A percentile compares a stretch with the other conserved stretches of the same genome.
Evolutionary conservation across 2,797 vertebrate genomes (phyloP).

Genomic region (Phaenicophaeus curvirostris): DNA sequence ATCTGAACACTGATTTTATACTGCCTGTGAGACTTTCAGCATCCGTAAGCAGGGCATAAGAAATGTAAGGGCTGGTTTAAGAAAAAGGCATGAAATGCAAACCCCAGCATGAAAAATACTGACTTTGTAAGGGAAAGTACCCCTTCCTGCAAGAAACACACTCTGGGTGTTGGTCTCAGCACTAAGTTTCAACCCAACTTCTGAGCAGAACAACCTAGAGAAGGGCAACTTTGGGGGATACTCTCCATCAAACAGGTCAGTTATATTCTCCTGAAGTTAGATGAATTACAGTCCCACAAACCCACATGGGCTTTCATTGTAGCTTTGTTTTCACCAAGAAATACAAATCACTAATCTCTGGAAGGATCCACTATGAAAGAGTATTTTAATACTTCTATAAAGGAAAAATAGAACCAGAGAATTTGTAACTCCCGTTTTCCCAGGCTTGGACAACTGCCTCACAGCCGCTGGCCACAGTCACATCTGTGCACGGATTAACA

Average conservation of each 20-base stretch:
- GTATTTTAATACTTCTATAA: neutral
- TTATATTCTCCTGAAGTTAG: neutral
- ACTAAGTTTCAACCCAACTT: neutral
- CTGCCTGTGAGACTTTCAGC: neutral
- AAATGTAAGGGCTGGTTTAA: neutral
- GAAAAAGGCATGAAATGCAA: neutral
- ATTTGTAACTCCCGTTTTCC: neutral
- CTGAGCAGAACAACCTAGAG: neutral
- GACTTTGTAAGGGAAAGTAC: rapidly evolving
- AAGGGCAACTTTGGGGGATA: rapidly evolving
- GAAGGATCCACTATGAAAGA: neutral
- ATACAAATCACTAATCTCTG: neutral
- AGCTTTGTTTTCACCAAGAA: neutral
- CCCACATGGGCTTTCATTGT: neutral
- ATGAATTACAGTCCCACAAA: neutral
- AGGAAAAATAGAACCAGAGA: neutral
- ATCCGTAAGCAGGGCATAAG: neutral
- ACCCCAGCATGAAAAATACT: rapidly evolving
- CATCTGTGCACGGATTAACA: neutral
- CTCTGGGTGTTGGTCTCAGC: neutral
- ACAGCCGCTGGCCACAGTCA: neutral
- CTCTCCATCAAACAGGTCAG: rapidly evolving
- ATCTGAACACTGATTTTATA: neutral
- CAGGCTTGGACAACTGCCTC: neutral
- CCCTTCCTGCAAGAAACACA: neutral